Conservation (phyloP, 2,113 vertebrate species). For the Clarias magur region DNA sequence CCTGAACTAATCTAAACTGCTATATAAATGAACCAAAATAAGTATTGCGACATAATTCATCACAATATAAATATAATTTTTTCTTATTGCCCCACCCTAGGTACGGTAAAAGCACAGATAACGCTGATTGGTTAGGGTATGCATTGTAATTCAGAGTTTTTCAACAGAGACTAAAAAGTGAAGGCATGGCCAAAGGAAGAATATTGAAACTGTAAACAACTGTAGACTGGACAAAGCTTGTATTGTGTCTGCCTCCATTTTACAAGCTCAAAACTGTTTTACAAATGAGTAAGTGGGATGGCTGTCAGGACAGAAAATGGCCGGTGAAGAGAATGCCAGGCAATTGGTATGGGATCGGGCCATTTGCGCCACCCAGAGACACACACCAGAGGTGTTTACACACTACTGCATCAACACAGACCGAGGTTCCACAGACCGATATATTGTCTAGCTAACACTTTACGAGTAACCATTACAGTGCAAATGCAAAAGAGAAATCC, state of each 20-base stretch:
- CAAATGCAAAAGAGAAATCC: slow-evolving; percentile 11
- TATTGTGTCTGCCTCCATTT: slow-evolving; percentile 28
- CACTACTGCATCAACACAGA: slow-evolving; percentile 3
- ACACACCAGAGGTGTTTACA: slow-evolving; percentile 25
- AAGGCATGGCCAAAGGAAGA: not conserved
- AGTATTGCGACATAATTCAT: not conserved
- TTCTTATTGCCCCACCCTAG: too few relatives aligned
- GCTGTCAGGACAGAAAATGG: slow-evolving; percentile 65
- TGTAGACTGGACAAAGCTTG: not conserved
- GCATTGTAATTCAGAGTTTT: not conserved
- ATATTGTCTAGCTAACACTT: not conserved
- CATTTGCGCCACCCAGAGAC: slow-evolving; percentile 44
- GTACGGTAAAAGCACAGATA: too few relatives aligned
- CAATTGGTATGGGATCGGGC: slow-evolving; percentile 28
- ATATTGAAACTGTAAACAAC: not conserved
- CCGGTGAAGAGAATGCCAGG: slow-evolving; percentile 53
- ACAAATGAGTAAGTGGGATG: slow-evolving; percentile 61
- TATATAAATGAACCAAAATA: not conserved
- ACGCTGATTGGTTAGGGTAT: not conserved
- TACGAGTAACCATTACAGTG: not conserved
- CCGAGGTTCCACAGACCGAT: not conserved
- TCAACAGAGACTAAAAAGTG: not conserved
- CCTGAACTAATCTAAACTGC: not conserved
- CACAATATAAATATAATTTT: not conserved
- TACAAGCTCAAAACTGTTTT: not conserved